A percentile compares a stretch with the other conserved stretches of the same genome.
phyloP scores from a whole-genome alignment of 2,797 vertebrate species.

The Halcyon smyrnensis region DNA sequence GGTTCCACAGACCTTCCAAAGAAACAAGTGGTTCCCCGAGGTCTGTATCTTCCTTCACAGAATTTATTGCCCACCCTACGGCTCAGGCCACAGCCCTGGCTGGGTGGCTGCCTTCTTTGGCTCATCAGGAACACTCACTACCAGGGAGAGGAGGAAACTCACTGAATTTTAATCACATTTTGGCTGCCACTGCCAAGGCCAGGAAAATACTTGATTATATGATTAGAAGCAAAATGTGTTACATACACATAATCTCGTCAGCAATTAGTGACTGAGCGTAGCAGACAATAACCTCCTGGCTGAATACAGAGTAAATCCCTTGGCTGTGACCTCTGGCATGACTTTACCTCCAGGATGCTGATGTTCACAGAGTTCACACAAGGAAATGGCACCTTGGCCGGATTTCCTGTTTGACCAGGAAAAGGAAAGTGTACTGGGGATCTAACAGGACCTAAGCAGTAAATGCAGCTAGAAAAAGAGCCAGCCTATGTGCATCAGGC shows the following conservation, averaged over 20 bases:
- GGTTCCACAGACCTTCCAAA: not conserved
- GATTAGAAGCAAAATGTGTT: not conserved
- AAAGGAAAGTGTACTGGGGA: not conserved
- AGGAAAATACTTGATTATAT: constrained; percentile 6
- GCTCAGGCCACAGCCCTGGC: not conserved
- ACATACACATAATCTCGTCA: not conserved
- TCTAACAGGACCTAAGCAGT: not conserved
- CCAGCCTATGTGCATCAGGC: not conserved
- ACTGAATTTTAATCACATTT: not conserved
- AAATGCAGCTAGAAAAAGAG: not conserved
- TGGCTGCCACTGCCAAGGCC: not conserved
- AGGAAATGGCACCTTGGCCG: not conserved
- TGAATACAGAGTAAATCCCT: not conserved
- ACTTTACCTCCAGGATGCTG: not conserved
- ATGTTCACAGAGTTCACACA: not conserved
- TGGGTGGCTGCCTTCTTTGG: fast-evolving
- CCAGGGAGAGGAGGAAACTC: not conserved
- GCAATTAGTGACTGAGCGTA: not conserved
- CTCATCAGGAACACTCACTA: not conserved
- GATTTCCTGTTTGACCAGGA: not conserved
- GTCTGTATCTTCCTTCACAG: not conserved
- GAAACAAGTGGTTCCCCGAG: not conserved
- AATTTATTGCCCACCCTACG: not conserved
- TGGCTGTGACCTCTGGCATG: not conserved
- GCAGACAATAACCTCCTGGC: not conserved